phyloP scores from a whole-genome alignment of 2,113 vertebrate genomes.

The Parotia lawesii region DNA sequence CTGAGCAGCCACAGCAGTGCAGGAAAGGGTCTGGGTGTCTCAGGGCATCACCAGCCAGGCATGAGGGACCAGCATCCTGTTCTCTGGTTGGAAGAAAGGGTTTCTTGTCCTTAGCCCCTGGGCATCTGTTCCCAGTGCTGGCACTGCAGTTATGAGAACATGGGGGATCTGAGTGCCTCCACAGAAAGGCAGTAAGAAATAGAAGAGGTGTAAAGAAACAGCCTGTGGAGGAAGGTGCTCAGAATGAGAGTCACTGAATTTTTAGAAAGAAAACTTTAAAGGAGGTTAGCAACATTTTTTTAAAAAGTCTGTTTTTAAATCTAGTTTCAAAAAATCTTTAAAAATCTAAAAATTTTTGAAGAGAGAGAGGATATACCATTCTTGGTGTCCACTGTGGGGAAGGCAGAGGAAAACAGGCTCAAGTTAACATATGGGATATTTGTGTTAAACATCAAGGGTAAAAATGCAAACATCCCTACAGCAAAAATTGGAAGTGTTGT shows the following conservation, averaged over 20 bases:
- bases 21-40: not conserved
- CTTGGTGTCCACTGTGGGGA: not conserved
- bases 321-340: not conserved
- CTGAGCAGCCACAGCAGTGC: not conserved
- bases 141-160: not conserved
- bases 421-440: not conserved
- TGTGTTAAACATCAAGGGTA: not conserved
- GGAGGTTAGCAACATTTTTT: not conserved
- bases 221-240: not conserved
- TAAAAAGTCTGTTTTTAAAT: not conserved
- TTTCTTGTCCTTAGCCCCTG: not conserved
- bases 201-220: not conserved
- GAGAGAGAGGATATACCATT: not conserved
- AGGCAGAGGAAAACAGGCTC: not conserved
- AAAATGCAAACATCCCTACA: not conserved
- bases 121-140: not conserved
- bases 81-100: not conserved
- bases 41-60: rapidly evolving
- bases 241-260: not conserved
- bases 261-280: not conserved
- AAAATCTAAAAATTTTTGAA: not conserved
- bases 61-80: not conserved
- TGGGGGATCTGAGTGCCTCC: not conserved
- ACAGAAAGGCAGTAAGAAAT: not conserved
- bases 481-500: not conserved